Percentiles rank a stretch among this genome's conserved stretches.
Conservation (phyloP, 2,888 invertebrate species). For the Blera fallax region DNA sequence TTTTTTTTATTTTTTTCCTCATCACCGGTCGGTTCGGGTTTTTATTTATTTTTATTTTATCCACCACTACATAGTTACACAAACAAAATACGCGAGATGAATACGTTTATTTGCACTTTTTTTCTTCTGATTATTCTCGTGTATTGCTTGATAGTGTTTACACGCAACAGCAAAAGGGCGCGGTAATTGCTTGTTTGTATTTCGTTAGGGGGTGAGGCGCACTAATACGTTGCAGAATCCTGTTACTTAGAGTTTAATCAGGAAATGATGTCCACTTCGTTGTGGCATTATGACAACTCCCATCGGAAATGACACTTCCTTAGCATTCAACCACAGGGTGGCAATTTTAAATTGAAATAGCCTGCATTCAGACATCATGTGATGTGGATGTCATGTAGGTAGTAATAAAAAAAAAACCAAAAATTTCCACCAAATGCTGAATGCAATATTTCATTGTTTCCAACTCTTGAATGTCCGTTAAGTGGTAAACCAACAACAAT, state of each 20-base stretch:
- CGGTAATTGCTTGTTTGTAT: conserved; percentile 28
- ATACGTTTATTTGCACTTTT: conserved; percentile 45
- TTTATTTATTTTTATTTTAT: conserved; percentile 8
- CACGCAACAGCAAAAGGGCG: conserved; percentile 39
- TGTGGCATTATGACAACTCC: conserved; percentile 1
- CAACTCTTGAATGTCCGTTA: conserved; percentile 6
- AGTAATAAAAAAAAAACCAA: not conserved
- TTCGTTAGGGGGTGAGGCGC: conserved; percentile 14
- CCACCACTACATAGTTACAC: not conserved
- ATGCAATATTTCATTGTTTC: conserved; percentile 3
- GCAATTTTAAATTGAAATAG: not conserved
- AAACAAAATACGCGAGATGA: conserved; percentile 31
- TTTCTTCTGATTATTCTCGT: not conserved
- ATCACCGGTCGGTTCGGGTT: conserved; percentile 13
- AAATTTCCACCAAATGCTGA: not conserved
- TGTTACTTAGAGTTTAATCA: not conserved
- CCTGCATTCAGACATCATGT: too few species aligned
- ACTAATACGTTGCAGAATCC: not conserved
- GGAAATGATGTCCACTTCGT: not conserved
- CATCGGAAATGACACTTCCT: not conserved
- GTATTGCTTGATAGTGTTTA: conserved; percentile 40
- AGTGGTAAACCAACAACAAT: conserved; percentile 8
- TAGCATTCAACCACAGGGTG: too few species aligned
- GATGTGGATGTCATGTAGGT: too few species aligned
- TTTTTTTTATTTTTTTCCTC: conserved; percentile 19